Evolutionary conservation across 2,797 vertebrate species (phyloP), one percentile per base, ranked within the genome.

Genomic region (Uromys caudimaculatus): DNA sequence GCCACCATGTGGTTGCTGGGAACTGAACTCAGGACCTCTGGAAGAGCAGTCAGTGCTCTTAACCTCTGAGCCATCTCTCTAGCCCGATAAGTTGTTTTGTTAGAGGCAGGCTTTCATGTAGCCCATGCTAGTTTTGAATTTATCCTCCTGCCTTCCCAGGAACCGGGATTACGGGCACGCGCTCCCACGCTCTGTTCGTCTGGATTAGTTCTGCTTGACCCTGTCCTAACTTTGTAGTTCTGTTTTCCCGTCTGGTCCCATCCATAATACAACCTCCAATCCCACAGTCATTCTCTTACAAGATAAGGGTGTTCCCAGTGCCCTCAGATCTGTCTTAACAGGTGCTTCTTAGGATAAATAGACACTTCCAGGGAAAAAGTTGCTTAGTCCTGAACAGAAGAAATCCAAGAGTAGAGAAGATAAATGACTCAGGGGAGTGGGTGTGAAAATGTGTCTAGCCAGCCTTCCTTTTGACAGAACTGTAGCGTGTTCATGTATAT

Each of bases 231-330:
- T 90, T 93, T 94, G 32, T 85, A 85, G 12, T 92, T 41, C 56
- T 89, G 60, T 96, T 16, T 93, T 41, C 47, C 38, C 38, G 1
- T 54, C 21, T 79, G 32, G 17, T 83, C 14, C 16, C 58, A 0
- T 76, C 50, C 64, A 92, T 52, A 23, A 29, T 76, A 21, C 50
- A 90, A 19, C 41, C 32, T 83, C 19, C 35, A 50, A 6, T 83
- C 17, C 60, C n/a, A 54, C 19, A 90, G 60, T 83, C 54, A 83
- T 95, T 91, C n/a, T 94, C 47, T 83, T 86, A 89, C 86, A 94
- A 87, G 91, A 27, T 0, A 87, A 32, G 54, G 77, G 27, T 58
- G 47, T 73, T 94, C 23, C 58, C n/a, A 85, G 12, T 76, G 52
- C 75, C 54, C 86, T 21, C 32, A 62, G 23, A 75, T 12, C 24